Evolutionary conservation across 2,797 vertebrate species (phyloP).

Genomic region (Momotus momota): DNA sequence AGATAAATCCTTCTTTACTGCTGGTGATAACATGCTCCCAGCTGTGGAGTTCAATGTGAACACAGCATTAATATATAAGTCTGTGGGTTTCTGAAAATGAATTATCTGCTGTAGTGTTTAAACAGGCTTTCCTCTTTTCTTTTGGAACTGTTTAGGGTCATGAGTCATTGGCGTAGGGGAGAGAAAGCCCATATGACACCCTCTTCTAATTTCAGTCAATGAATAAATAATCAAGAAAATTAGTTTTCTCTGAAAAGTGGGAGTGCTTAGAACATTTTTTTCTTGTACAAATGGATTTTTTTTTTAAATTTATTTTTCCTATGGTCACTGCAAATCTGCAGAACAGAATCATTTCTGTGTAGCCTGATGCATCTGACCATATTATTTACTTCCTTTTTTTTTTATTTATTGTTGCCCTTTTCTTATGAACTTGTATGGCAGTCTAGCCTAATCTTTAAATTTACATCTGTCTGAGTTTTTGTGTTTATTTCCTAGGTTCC

Average conservation of each 20-base stretch:
- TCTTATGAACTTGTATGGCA: neutral
- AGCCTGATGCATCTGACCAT: neutral
- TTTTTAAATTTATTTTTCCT: neutral
- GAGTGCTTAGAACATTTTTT: neutral
- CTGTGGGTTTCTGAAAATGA: neutral
- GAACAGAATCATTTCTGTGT: neutral
- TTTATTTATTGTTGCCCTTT: neutral
- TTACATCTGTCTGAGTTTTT: neutral
- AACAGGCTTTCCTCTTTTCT: neutral
- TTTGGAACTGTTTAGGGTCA: neutral
- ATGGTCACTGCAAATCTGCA: neutral
- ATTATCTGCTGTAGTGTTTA: neutral
- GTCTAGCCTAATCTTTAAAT: neutral
- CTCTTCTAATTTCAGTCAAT: neutral
- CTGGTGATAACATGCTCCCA: neutral
- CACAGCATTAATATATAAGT: neutral
- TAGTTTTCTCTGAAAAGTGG: neutral
- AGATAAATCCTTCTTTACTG: neutral
- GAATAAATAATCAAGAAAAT: neutral
- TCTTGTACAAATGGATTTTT: rapidly evolving
- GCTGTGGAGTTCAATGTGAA: neutral
- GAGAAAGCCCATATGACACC: neutral
- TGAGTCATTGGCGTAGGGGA: neutral
- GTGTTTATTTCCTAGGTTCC: neutral
- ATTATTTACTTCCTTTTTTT: neutral